Evolutionary conservation across 2,113 vertebrate species (phyloP).

Genomic region (Myxocyprinus asiaticus): DNA sequence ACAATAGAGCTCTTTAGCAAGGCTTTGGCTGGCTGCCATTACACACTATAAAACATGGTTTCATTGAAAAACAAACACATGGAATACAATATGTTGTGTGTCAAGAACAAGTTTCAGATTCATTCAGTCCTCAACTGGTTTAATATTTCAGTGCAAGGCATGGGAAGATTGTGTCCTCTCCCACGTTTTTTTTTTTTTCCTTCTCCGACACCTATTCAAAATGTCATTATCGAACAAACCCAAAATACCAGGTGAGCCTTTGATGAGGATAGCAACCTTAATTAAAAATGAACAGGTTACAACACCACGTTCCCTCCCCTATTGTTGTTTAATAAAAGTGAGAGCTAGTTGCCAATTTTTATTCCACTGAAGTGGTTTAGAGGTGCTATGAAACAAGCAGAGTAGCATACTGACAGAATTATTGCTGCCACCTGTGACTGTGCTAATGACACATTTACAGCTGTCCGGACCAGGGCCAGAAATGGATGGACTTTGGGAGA

Average conservation of each 20-base stretch:
- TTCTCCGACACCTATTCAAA: constrained; percentile 58
- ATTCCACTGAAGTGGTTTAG: constrained; percentile 55
- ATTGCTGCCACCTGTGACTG: constrained; percentile 55
- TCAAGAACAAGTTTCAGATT: constrained; percentile 28
- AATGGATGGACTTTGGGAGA: background rate
- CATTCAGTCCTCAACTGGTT: constrained; percentile 37
- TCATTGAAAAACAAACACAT: constrained; percentile 56
- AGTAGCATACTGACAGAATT: constrained; percentile 56
- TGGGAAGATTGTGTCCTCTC: constrained; percentile 5
- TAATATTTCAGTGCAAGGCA: background rate
- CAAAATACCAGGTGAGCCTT: constrained; percentile 63
- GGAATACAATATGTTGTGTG: constrained; percentile 23
- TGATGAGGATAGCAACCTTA: constrained; percentile 47
- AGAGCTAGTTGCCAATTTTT: constrained; percentile 34
- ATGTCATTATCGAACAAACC: constrained; percentile 11
- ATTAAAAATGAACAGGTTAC: constrained; percentile 71
- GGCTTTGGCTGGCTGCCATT: constrained; percentile 51
- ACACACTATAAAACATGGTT: constrained; percentile 49
- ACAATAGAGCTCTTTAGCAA: constrained; percentile 2
- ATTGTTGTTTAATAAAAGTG: constrained; percentile 51
- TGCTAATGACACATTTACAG: background rate
- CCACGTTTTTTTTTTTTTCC: constrained; percentile 53
- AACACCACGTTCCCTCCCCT: constrained; percentile 59
- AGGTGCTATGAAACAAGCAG: constrained; percentile 63
- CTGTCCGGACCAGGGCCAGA: background rate